Evolutionary conservation across 2,888 invertebrate species (phyloP), one percentile per base, ranked within the genome.

Genomic region (Plebejus melissa): DNA sequence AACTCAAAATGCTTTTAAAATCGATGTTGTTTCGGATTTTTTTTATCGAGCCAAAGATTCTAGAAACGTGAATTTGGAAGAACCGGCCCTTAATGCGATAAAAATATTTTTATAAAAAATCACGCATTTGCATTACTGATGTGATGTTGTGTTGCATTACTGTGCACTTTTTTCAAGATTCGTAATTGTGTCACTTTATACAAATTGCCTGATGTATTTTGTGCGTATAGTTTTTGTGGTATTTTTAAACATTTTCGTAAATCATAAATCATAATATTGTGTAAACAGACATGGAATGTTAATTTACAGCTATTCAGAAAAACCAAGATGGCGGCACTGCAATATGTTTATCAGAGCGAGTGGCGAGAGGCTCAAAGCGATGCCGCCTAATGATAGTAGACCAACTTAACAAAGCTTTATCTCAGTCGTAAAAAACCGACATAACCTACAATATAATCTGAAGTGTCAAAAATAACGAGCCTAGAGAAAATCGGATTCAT

Each of bases 391-490:
- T 74, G 82, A 83, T 82, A 81, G 76, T 74, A 75, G 77, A 78
- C 74, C 77, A 69, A 76, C 78, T 80, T 78, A 78, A 80, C 81
- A 80, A 81, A 80, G 79, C 82, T 86, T 86, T 86, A 86, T 87
- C 83, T 78, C 78, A 77, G 78, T 85, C 84, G 84, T 84, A 83
- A 84, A 86, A 87, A 86, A 84, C 81, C 82, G 82, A 81, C 82
- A 78, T 77, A 60, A 77, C 77, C 32, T 65, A 65, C 65, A 65
- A 36, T 65, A 41, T 70, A 70, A 70, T 70, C 70, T 70, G 41
- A 70, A 65, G 65, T 65, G 65, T 65, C 65, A 65, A 65, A 65
- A 65, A 65, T 36, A 65, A 65, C 65, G 36, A 22, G 32, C 65
- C 65, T 65, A 65, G 71, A 71, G 46, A 71, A 71, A 22, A 71